Evolutionary conservation across 2,113 vertebrate species (phyloP).

Genomic region (Phyllostomus discolor): DNA sequence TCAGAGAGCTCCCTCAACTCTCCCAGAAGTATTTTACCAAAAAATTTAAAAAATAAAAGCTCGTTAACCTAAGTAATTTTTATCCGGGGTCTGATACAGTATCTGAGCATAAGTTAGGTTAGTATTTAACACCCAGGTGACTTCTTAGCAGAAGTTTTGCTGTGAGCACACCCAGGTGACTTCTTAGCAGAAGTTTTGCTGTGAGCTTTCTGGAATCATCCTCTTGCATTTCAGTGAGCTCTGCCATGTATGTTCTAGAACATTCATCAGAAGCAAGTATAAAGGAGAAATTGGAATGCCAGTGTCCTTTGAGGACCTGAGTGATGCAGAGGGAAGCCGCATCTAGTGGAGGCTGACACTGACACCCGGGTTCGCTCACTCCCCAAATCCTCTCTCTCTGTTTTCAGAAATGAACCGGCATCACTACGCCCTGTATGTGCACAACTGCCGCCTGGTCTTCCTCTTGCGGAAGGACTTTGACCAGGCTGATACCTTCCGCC

Average conservation of each 20-base stretch:
- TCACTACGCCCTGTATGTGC: slow-evolving; percentile 96
- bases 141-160: not conserved
- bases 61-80: not conserved
- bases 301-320: rapidly evolving
- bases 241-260: not conserved
- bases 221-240: not conserved
- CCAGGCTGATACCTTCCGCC: slow-evolving; percentile 94
- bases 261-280: not conserved
- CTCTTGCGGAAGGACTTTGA: slow-evolving; percentile 94
- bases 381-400: not conserved
- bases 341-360: not conserved
- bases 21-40: not conserved
- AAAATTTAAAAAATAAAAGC: not conserved
- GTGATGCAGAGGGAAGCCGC: not conserved
- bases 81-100: not conserved
- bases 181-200: not conserved
- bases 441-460: slow-evolving; percentile 96
- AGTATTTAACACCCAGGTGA: not conserved
- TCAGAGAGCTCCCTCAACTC: not conserved
- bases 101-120: not conserved
- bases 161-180: not conserved
- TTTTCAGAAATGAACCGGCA: slow-evolving; percentile 96
- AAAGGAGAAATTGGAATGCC: not conserved
- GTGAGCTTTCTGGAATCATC: not conserved
- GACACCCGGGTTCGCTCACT: not conserved